Base-by-base conservation (phyloP, 2,888 invertebrate species). In the Diogma glabrata region DNA sequence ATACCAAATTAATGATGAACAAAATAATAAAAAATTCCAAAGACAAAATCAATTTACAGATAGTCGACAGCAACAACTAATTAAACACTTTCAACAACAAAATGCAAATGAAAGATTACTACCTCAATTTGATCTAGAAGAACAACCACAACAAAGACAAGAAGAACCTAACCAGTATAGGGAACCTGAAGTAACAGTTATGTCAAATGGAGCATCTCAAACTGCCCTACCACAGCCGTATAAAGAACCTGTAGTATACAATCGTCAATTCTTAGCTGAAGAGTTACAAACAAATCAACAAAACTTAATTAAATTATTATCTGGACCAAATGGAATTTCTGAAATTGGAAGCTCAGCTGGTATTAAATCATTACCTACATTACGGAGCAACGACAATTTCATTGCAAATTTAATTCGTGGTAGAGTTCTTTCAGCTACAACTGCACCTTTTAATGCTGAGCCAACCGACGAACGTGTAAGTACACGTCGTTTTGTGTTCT, bases 401-500 rank as follows among this genome's bases (percentile, higher is more conserved):
- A n/a, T n/a, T n/a, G n/a, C n/a, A n/a, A n/a, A n/a, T n/a, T 70
- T 71, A 50, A 66, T 74, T 19, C 68, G 74, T 19, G 76, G 74
- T 43, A 73, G 76, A 47, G 76, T 79, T 7, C 66, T 77, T 50
- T 75, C 78, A 17, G 76, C 76, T 36, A 76, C 76, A 7, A 72
- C 76, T 10, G 73, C 77, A 6, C 74, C 77, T 17, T 69, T 68
- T 3, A 67, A 72, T 59, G 67, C 69, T 1, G 67, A 72, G 19
- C 69, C 76, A 47, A 66, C 72, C 45, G 74, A 73, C 48, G 77
- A 78, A 63, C 74, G 73, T 51, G 73, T 76, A 49, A 75, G 77
- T 56, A 78, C 77, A 28, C 70, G 78, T 28, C 72, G 78, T 54
- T 75, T 78, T 54, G 78, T 78, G n/a, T 73, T 79, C 38, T 76